Percentiles rank a stretch among this genome's conserved stretches.
These are phyloP conservation scores for Muraenolepis orangiensis DNA, from an alignment of 2,797 vertebrate genomes.

Conservation along the genomic window DNA sequence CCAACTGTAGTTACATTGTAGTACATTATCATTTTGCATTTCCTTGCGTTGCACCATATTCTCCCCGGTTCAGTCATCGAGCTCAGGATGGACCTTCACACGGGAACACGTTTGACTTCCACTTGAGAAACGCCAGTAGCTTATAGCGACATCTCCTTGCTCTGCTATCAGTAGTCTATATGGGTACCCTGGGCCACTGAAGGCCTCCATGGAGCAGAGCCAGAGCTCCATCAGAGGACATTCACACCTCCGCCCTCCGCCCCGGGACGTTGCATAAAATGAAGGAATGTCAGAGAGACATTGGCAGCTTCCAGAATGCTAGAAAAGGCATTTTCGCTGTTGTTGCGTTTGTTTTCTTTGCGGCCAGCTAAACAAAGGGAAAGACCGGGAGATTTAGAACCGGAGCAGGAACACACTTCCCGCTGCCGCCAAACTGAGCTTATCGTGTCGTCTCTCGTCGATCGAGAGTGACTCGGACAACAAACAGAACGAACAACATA, in stretches of 20 bases:
- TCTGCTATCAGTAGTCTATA: slow-evolving; percentile 39
- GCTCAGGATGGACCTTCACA: not conserved
- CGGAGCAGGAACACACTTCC: slow-evolving; percentile 38
- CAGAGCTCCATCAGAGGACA: slow-evolving; percentile 18
- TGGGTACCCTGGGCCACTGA: slow-evolving; percentile 11
- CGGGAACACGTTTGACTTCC: slow-evolving; percentile 8
- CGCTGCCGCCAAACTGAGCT: slow-evolving; percentile 41
- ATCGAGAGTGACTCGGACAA: slow-evolving; percentile 23
- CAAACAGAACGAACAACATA: slow-evolving; percentile 29
- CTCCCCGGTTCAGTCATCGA: not conserved
- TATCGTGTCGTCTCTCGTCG: slow-evolving; percentile 37
- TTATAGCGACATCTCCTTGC: slow-evolving; percentile 28
- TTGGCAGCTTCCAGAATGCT: slow-evolving; percentile 42
- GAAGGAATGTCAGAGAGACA: slow-evolving; percentile 39
- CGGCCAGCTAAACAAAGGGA: slow-evolving; percentile 28
- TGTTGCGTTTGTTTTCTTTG: slow-evolving; percentile 9
- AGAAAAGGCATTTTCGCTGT: slow-evolving; percentile 43
- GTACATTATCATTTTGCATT: slow-evolving; percentile 32
- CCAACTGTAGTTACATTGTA: slow-evolving; percentile 19
- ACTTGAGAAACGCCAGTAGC: slow-evolving; percentile 27
- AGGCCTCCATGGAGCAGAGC: slow-evolving; percentile 13
- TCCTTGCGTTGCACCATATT: slow-evolving; percentile 22
- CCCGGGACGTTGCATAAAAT: slow-evolving; percentile 39
- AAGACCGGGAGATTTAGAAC: slow-evolving; percentile 25
- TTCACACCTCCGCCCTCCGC: not conserved